Base-by-base conservation (phyloP, 2,113 vertebrate genomes). In the Parus major region DNA sequence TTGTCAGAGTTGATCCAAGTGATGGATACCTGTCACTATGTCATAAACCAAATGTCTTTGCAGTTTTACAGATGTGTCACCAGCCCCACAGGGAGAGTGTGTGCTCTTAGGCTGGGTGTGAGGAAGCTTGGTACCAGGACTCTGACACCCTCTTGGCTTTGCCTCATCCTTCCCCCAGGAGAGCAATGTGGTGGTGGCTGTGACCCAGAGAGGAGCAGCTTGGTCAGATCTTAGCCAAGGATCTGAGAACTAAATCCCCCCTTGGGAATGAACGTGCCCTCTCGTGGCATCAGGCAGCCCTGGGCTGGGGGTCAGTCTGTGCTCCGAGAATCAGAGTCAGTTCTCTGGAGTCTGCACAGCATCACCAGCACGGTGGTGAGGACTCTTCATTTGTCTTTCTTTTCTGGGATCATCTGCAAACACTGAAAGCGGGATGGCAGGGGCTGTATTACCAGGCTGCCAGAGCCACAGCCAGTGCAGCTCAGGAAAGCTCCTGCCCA, bases 1-100 rank as follows among this genome's bases (percentile, higher is more conserved):
- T 52, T 92, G 80, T 78, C 92, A 93, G 80, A 88, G 78, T 31
- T 22, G 84, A 82, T 93, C 57, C 78, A 25, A 82, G 42, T 92
- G 86, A 89, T 25, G 22, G 94, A 89, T 53, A 88, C 57, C 65
- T 89, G 83, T 84, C 94, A 93, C 33, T 2, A 6, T 35, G 36
- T 52, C 88, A 79, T 63, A 70, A 71, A 81, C 31, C 69, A 84
- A 3, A 27, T 78, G 83, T 66, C 81, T 78, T 14, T 29, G 47
- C 91, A 56, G 72, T 31, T 90, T 70, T 78, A 56, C 50, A 64
- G 12, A 68, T 12, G 31, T 52, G 65, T 35, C 72, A 33, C 19
- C 59, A 36, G 46, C 64, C 79, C 59, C 49, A 23, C 16, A 15
- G 57, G 53, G 59, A 64, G 9, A 35, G n/a, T 23, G 39, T 9